Evolutionary conservation across 1,140 invertebrate species (phyloP), one percentile per base, ranked within the genome.

Genomic region (Scylla paramamosain): DNA sequence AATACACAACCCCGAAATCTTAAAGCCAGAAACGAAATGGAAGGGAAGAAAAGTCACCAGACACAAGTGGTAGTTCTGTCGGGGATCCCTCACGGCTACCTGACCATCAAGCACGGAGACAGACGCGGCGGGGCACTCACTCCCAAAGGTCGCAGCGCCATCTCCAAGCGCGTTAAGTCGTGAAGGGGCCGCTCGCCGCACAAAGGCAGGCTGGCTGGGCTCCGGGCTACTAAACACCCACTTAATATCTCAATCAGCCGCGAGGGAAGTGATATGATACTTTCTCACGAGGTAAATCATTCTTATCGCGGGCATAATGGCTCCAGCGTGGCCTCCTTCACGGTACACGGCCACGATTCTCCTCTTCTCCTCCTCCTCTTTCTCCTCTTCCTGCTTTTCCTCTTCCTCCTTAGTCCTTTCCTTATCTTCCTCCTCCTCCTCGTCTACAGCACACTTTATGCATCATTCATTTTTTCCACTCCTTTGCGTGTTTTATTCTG

Each of bases 191-290:
- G n/a, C 89, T 91, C 46, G 59, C 89, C 89, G 59, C 48, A 91
- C 89, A 91, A 91, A 91, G 89, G 89, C n/a, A 29, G 4, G 10
- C 31, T 29, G 20, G 10, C 89, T 45, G 89, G 89, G 39, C 46
- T 84, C n/a, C n/a, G n/a, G 59, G 46, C 89, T 59, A 91, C 46
- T 91, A 91, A 91, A 91, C 89, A 91, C 89, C 89, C 31, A 52
- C 89, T 91, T 91, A 91, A 91, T 59, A 91, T 91, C 89, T 91
- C 89, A 91, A 91, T 91, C 89, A 91, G 89, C 46, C 46, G 46
- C n/a, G 89, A 91, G 89, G 89, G 59, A 91, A 91, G 89, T 91
- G 89, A 91, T 91, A 91, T 59, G 89, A 59, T 91, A 59, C 46
- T 91, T 91, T 91, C 89, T 91, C 89, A 91, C 89, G 45, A 91